Evolutionary conservation across 2,797 vertebrate species (phyloP).

Genomic region (Ctenochaetus hawaiiensis): DNA sequence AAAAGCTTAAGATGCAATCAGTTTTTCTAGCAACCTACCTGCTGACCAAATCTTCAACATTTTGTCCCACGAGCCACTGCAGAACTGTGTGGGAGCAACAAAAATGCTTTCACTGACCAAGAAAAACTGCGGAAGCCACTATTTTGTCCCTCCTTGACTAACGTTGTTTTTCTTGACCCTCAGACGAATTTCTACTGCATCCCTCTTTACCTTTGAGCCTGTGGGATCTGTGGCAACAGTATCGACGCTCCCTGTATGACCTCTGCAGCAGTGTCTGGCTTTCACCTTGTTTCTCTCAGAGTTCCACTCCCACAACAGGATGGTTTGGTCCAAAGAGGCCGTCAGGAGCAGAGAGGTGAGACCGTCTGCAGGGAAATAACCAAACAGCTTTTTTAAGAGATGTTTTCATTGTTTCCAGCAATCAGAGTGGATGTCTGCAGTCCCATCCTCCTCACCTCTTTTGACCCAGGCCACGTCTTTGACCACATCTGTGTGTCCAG

Average conservation of each 20-base stretch:
- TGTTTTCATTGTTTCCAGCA: no score
- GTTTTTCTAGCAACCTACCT: slow-evolving; percentile 81
- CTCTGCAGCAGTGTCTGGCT: slow-evolving; percentile 94
- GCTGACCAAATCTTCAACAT: slow-evolving; percentile 99
- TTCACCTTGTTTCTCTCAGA: slow-evolving; percentile 92
- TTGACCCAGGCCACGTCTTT: slow-evolving; percentile 98
- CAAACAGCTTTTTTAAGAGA: background rate
- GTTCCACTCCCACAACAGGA: slow-evolving; percentile 98
- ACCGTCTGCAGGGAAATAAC: slow-evolving; percentile 75
- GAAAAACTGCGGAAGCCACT: no score
- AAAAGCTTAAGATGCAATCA: background rate
- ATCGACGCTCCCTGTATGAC: slow-evolving; percentile 94
- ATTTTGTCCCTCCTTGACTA: no score
- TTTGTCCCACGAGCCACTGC: slow-evolving; percentile 99
- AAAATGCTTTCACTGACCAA: background rate
- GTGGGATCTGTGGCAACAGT: slow-evolving; percentile 90
- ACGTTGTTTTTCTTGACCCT: background rate
- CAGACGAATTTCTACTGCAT: background rate
- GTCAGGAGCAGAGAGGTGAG: slow-evolving; percentile 89
- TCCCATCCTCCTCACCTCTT: slow-evolving; percentile 85
- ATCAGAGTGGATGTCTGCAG: background rate
- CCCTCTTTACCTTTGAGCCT: slow-evolving; percentile 88
- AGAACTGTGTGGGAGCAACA: slow-evolving; percentile 87
- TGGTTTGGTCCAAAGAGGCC: slow-evolving; percentile 95
- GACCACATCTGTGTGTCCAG: slow-evolving; percentile 94